phyloP scores from a whole-genome alignment of 2,888 invertebrate species.

The Sphaerolaimus hirsutus region DNA sequence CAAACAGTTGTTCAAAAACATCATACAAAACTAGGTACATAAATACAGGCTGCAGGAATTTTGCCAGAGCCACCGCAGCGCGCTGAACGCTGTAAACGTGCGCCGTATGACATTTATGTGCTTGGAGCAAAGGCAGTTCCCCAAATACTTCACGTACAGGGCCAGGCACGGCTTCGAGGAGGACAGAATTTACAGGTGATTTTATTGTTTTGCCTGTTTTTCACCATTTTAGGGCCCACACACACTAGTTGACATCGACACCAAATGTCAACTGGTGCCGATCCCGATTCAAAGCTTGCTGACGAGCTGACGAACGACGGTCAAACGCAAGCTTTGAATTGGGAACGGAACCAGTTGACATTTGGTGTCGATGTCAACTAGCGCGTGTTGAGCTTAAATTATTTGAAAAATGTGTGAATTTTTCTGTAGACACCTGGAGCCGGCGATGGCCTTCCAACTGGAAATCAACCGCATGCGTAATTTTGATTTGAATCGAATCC shows the following conservation, averaged over 20 bases:
- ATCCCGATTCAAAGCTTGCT: too few species aligned
- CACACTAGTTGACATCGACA: too few species aligned
- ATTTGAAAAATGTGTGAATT: background rate
- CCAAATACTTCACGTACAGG: slow-evolving; percentile 37
- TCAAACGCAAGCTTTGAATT: too few species aligned
- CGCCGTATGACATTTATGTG: slow-evolving; percentile 69
- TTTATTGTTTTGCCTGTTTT: background rate
- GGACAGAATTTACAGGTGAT: slow-evolving; percentile 68
- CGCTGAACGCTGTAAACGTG: slow-evolving; percentile 35
- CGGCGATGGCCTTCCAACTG: slow-evolving; percentile 85
- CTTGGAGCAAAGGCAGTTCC: slow-evolving; percentile 35
- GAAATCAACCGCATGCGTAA: slow-evolving; percentile 81
- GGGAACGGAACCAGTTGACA: too few species aligned
- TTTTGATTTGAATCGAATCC: slow-evolving; percentile 75
- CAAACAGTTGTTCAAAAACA: too few species aligned
- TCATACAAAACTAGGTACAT: too few species aligned
- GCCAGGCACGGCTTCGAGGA: slow-evolving; percentile 64
- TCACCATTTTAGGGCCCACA: too few species aligned
- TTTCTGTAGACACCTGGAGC: slow-evolving; percentile 40
- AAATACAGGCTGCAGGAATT: slow-evolving; percentile 1
- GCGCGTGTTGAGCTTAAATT: too few species aligned
- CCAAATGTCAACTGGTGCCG: too few species aligned
- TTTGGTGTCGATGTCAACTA: too few species aligned
- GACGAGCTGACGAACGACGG: too few species aligned
- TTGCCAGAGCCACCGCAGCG: background rate